Percentiles rank a stretch among this genome's conserved stretches.
Conservation (phyloP, 2,797 vertebrate genomes). For the Gastrophryne carolinensis region DNA sequence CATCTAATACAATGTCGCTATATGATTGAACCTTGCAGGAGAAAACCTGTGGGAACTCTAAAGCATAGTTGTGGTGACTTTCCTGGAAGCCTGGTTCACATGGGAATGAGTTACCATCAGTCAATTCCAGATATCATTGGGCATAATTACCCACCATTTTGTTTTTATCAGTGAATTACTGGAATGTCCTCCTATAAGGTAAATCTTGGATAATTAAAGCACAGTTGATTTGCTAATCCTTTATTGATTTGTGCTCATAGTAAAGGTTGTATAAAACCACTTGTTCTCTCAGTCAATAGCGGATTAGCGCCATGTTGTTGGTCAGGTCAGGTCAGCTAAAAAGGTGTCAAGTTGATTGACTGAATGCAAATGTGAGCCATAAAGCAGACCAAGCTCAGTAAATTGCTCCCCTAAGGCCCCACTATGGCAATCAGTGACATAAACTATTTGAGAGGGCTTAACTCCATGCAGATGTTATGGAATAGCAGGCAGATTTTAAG, state of each 20-base stretch:
- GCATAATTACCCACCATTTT: slow-evolving; percentile 9
- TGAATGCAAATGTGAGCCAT: background rate
- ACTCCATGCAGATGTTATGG: no score
- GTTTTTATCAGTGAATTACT: background rate
- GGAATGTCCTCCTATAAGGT: background rate
- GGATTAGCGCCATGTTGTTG: background rate
- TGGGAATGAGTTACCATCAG: background rate
- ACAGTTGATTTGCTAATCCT: background rate
- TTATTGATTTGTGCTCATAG: background rate
- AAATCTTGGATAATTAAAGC: background rate
- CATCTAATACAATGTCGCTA: no score
- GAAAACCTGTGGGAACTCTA: slow-evolving; percentile 24
- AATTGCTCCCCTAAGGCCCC: no score
- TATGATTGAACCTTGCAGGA: slow-evolving; percentile 12
- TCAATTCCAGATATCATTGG: slow-evolving; percentile 1
- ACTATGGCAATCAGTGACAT: no score
- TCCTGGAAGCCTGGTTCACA: slow-evolving; percentile 1
- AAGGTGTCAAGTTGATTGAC: background rate
- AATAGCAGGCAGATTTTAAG: no score
- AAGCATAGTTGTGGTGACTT: slow-evolving; percentile 2
- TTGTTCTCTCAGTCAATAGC: background rate
- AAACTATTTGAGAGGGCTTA: no score
- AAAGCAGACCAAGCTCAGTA: no score
- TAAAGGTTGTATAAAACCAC: background rate
- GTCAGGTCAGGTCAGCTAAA: background rate